Base-by-base conservation (phyloP, 2,113 vertebrate species). In the Lepus europaeus region DNA sequence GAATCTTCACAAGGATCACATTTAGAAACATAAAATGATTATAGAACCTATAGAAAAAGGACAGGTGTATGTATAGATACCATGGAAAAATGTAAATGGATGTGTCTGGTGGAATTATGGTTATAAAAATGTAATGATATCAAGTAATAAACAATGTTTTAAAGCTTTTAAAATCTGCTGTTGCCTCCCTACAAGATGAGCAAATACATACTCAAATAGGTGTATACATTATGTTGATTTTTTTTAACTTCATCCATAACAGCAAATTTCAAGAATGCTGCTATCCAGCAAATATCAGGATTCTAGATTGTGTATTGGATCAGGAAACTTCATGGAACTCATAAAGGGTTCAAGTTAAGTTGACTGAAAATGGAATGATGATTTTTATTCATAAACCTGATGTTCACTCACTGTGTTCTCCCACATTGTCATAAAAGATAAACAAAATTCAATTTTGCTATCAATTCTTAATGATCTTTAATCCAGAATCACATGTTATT, bases 1-100 rank as follows among this genome's bases (percentile, higher is more conserved):
- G 27, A 92, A 73, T 87, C n/a, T 61, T 94, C 69, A 72, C 27
- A 76, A 95, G 45, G 70, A 61, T n/a, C n/a, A 79, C 22, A 80
- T 68, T 91, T 20, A 63, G 45, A 91, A 94, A 90, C 33, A 33
- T 66, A 31, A 90, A 87, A 90, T 45, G 49, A 77, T 6, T 82
- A 14, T 23, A 81, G 73, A 77, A 16, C 2, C 68, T 36, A 74
- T 33, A 22, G 51, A 72, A 92, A 96, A 93, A 31, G 39, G 39
- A 39, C 0, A 89, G n/a, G 59, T 17, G 7, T 14, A 90, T 68
- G 59, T 91, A 56, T 3, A 77, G 16, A 86, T 25, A 91, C 59
- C 45, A 53, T 2, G 53, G 69, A 61, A 25, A 94, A 81, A 88
- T 82, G 22, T 31, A 88, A 88, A 91, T 61, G 23, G 19, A 36